phyloP scores from a whole-genome alignment of 2,113 vertebrate species.

The Mirza zaza region DNA sequence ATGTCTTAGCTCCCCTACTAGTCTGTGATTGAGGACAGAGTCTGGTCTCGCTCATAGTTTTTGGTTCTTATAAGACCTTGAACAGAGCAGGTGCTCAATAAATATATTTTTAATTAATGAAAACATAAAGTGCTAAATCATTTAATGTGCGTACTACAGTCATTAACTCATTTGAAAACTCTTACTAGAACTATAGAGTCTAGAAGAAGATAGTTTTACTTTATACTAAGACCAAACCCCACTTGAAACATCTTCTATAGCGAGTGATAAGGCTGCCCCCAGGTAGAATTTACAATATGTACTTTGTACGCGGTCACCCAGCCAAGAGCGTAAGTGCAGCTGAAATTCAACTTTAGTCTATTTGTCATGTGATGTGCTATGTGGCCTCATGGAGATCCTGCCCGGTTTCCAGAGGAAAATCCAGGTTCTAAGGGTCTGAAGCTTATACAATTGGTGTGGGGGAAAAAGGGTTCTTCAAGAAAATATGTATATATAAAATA shows the following conservation, averaged over 20 bases:
- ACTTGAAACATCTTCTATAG: background rate
- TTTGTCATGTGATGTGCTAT: background rate
- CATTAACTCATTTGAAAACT: background rate
- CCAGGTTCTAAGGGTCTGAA: background rate
- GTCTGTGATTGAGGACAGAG: background rate
- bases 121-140: background rate
- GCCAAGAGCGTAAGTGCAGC: background rate
- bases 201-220: background rate
- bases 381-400: background rate
- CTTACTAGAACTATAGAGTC: background rate
- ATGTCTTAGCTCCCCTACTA: background rate
- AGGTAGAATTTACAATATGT: background rate
- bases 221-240: background rate
- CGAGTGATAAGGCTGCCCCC: background rate
- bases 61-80: background rate
- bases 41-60: background rate
- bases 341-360: background rate
- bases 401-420: background rate
- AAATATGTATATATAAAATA: background rate
- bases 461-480: background rate
- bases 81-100: background rate
- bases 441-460: background rate
- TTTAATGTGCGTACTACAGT: background rate
- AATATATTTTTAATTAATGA: constrained; percentile 16
- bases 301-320: background rate